phyloP scores from a whole-genome alignment of 2,113 vertebrate species.

The Clinocottus analis region DNA sequence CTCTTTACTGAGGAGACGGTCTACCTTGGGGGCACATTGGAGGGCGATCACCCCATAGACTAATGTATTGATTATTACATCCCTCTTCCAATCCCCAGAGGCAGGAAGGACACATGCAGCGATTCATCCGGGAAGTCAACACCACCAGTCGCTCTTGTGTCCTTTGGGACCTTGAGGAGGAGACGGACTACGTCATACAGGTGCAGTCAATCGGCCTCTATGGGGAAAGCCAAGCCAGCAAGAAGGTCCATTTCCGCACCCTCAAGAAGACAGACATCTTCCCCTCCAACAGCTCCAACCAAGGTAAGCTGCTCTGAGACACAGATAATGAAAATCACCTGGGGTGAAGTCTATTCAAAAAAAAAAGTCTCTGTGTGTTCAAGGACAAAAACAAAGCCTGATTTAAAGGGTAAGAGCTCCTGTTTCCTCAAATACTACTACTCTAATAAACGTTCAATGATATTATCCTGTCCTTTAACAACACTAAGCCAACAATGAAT shows the following conservation, averaged over 20 bases:
- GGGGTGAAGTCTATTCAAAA: not conserved
- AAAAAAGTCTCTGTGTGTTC: not conserved
- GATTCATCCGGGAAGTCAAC: slow-evolving; percentile 97
- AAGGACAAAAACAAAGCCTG: not conserved
- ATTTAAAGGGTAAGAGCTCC: not conserved
- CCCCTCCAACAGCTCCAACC: slow-evolving; percentile 94
- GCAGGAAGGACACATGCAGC: slow-evolving; percentile 94
- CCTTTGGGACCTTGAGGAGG: slow-evolving; percentile 97
- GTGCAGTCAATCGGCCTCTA: slow-evolving; percentile 95
- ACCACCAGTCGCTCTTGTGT: slow-evolving; percentile 95
- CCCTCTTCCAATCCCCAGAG: slow-evolving; percentile 81
- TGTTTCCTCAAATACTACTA: not conserved
- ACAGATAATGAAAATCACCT: not conserved
- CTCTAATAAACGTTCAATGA: not conserved
- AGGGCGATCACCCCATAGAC: not conserved
- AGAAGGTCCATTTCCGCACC: slow-evolving; percentile 93
- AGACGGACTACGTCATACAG: slow-evolving; percentile 95
- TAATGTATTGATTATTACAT: slow-evolving; percentile 10
- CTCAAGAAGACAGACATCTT: slow-evolving; percentile 93
- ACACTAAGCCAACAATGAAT: not conserved
- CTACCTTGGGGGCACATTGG: not conserved
- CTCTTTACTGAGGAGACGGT: not conserved
- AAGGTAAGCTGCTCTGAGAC: slow-evolving; percentile 83
- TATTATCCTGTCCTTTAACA: not conserved
- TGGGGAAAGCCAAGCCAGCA: slow-evolving; percentile 94